phyloP scores from a whole-genome alignment of 1,140 invertebrate genomes.

The Anadara kagoshimensis region DNA sequence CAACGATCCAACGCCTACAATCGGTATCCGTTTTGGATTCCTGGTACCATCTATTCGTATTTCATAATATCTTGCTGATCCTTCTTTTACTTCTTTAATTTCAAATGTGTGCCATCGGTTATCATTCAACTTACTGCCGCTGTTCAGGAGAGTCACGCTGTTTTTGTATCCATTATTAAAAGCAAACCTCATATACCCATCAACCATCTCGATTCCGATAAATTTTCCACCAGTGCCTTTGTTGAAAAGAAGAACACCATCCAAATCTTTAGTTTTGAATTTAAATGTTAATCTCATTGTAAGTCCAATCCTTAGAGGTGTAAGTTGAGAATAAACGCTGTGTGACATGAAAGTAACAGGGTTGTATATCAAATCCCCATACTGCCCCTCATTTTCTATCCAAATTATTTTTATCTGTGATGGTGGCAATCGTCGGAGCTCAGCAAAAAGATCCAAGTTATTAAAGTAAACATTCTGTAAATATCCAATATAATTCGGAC shows the following conservation, averaged over 20 bases:
- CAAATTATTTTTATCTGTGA: no score
- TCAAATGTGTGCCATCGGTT: conserved; percentile 95
- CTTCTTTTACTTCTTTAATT: conserved; percentile 86
- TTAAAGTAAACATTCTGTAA: conserved; percentile 62
- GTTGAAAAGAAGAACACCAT: conserved; percentile 92
- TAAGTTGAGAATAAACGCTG: conserved; percentile 49
- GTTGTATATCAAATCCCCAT: conserved; percentile 34
- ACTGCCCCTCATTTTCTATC: no score
- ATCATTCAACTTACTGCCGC: conserved; percentile 81
- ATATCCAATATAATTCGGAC: conserved; percentile 53
- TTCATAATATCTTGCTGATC: conserved; percentile 60
- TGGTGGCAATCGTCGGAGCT: no score
- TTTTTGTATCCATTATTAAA: conserved; percentile 85
- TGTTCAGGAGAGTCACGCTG: background rate
- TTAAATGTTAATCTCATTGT: conserved; percentile 56
- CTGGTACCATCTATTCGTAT: conserved; percentile 40
- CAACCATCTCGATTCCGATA: conserved; percentile 88
- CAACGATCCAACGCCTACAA: conserved; percentile 65
- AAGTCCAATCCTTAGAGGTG: conserved; percentile 42
- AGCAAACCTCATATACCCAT: conserved; percentile 86
- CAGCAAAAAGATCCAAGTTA: conserved; percentile 29
- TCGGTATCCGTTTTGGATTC: conserved; percentile 52
- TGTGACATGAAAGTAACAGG: conserved; percentile 56
- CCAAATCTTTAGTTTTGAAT: conserved; percentile 77
- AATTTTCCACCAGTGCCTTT: conserved; percentile 95